These are phyloP conservation scores for Dicentrarchus labrax DNA, from an alignment of 2,113 vertebrate genomes.

Conservation along the genomic window DNA sequence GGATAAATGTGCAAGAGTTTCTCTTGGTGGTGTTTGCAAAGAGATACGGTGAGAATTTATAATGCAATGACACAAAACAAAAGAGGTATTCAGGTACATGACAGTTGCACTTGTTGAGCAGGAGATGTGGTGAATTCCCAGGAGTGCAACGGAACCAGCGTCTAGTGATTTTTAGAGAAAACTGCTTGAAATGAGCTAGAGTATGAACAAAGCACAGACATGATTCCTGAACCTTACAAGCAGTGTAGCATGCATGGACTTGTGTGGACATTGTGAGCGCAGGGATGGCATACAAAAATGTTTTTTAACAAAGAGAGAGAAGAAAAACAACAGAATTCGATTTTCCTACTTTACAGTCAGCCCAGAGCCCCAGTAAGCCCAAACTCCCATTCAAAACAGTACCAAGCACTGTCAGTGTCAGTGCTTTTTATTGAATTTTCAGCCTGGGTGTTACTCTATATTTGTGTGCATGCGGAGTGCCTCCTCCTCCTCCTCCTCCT, in stretches of 20 bases:
- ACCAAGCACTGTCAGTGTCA: constrained; percentile 63
- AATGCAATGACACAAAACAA: constrained; percentile 36
- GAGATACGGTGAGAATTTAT: constrained; percentile 23
- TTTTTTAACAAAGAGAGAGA: constrained; percentile 39
- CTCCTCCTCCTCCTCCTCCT: constrained; percentile 42
- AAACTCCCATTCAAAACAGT: constrained; percentile 75
- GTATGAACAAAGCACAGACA: constrained; percentile 45
- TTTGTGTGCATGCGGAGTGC: constrained; percentile 73
- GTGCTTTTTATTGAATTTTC: constrained; percentile 79
- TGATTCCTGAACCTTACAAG: constrained; percentile 43
- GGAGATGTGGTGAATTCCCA: constrained; percentile 36
- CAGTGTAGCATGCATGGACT: constrained; percentile 25
- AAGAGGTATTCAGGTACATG: constrained; percentile 26
- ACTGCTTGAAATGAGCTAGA: constrained; percentile 16
- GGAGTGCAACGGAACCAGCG: neutral
- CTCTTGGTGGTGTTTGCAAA: constrained; percentile 1
- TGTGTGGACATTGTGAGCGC: constrained; percentile 48
- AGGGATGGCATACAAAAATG: constrained; percentile 58
- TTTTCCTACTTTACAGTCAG: constrained; percentile 78
- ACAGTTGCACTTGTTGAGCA: constrained; percentile 62
- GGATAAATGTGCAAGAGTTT: constrained; percentile 55
- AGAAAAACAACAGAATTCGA: constrained; percentile 69
- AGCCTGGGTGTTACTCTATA: constrained; percentile 68
- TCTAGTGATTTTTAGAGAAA: constrained; percentile 39
- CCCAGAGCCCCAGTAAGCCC: constrained; percentile 68